Base-by-base conservation (phyloP, 2,797 vertebrate genomes). In the Pseudochromis fuscus region DNA sequence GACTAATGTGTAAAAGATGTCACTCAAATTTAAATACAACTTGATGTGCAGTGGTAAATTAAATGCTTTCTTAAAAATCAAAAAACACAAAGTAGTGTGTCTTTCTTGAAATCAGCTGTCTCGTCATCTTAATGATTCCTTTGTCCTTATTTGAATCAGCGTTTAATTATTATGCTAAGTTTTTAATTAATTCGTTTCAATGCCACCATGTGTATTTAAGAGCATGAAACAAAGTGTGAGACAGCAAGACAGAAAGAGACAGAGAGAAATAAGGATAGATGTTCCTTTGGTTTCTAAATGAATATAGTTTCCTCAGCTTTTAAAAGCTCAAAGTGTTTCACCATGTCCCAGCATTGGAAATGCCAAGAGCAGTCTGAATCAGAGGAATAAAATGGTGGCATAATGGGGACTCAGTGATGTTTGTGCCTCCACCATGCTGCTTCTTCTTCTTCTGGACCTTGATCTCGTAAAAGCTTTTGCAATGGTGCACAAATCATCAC, bases 141-240 rank as follows among this genome's bases (percentile, higher is more conserved):
- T 86, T 88, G 88, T 86, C 79, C 72, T 67, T 52, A 40, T 79
- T 73, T 45, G 68, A 73, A 81, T 82, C 51, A 58, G 45, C 74
- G 85, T 79, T 86, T 81, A 80, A 87, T 89, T 88, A 77, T 85
- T 76, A 21, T 38, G 18, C 67, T 67, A 64, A 46, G 77, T 75
- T 84, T 88, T 91, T 88, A 92, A 90, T 89, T 92, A 84, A 86
- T 76, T 79, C 28, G 77, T 79, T 86, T 79, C 33, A 79, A 40
- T 60, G 55, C 65, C 16, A 46, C 37, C 33, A 53, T 58, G 56
- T 73, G 62, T 42, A 8, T 77, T 69, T 61, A 62, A 77, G 62
- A 73, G 60, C n/a, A 31, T 56, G 52, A 82, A 77, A 79, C 53
- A 79, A 82, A 82, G 67, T 51, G 23, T 5, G 5, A 56, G 16